Percentiles rank a stretch among this genome's conserved stretches.
Evolutionary conservation across 2,888 invertebrate species (phyloP).

Genomic region (Spatulosminthurus flaviceps): DNA sequence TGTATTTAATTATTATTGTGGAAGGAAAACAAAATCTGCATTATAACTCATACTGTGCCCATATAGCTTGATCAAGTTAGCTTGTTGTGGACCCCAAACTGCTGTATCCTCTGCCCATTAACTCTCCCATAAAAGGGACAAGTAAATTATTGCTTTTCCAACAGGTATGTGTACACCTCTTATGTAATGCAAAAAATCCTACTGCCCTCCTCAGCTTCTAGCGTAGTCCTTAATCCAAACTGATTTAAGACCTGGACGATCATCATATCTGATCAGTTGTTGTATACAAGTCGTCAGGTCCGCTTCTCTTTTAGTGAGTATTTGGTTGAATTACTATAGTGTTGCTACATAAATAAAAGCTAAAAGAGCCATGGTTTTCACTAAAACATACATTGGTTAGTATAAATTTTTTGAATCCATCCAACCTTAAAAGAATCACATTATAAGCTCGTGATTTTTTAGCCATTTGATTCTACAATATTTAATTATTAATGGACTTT

Average conservation of each 20-base stretch:
- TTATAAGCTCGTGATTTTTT: too few species aligned
- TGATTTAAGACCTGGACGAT: slow-evolving; percentile 18
- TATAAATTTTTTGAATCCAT: neutral
- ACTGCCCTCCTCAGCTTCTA: neutral
- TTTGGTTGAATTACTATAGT: neutral
- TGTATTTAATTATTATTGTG: slow-evolving; percentile 21
- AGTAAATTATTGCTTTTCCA: slow-evolving; percentile 16
- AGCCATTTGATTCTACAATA: too few species aligned
- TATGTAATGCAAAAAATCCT: slow-evolving; percentile 3
- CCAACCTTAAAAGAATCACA: too few species aligned
- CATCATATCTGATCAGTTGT: neutral
- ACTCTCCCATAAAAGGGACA: slow-evolving; percentile 29
- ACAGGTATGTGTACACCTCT: neutral
- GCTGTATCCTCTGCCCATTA: slow-evolving; percentile 32
- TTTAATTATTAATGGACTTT: too few species aligned
- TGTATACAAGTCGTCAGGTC: neutral
- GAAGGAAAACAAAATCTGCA: slow-evolving; percentile 23
- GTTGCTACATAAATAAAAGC: neutral
- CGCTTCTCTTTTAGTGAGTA: neutral
- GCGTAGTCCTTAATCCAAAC: neutral
- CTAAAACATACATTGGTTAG: slow-evolving; percentile 46
- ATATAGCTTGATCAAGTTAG: neutral
- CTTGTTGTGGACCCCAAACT: slow-evolving; percentile 1
- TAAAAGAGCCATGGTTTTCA: slow-evolving; percentile 40
- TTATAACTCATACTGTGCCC: slow-evolving; percentile 7